Evolutionary conservation across 2,797 vertebrate genomes (phyloP).

Genomic region (Cygnus olor): DNA sequence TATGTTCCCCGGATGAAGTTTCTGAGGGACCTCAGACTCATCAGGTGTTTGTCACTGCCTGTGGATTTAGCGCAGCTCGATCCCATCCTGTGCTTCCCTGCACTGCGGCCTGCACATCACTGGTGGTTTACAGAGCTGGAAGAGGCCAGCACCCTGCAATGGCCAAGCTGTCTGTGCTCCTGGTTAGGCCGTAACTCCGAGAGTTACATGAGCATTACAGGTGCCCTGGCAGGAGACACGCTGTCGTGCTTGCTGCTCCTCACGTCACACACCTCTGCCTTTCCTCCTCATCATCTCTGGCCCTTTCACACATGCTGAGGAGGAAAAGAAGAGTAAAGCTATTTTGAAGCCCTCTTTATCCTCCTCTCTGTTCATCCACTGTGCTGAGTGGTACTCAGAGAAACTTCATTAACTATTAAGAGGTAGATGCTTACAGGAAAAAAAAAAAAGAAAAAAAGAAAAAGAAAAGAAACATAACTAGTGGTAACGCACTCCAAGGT

Average conservation of each 20-base stretch:
- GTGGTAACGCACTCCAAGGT: background rate
- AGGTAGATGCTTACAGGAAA: background rate
- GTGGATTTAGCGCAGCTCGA: background rate
- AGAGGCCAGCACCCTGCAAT: background rate
- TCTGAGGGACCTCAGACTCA: background rate
- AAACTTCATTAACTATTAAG: constrained; percentile 41
- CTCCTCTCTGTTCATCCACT: background rate
- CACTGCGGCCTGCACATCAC: background rate
- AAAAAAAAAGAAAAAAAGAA: background rate
- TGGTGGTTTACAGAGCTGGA: fast-evolving
- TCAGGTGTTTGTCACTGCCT: fast-evolving
- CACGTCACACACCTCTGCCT: background rate
- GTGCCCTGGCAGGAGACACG: background rate
- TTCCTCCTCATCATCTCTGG: background rate
- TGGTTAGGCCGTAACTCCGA: fast-evolving
- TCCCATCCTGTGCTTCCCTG: background rate
- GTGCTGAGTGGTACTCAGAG: background rate
- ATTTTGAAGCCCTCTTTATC: constrained; percentile 49
- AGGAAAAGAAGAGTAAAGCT: constrained; percentile 60
- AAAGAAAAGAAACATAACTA: background rate
- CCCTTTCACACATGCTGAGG: background rate
- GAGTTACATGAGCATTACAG: background rate
- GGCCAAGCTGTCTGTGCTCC: fast-evolving
- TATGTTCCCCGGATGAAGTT: background rate
- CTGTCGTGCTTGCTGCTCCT: background rate